Evolutionary conservation across 1,140 invertebrate genomes (phyloP).

Genomic region (Pseudoatta argentina): DNA sequence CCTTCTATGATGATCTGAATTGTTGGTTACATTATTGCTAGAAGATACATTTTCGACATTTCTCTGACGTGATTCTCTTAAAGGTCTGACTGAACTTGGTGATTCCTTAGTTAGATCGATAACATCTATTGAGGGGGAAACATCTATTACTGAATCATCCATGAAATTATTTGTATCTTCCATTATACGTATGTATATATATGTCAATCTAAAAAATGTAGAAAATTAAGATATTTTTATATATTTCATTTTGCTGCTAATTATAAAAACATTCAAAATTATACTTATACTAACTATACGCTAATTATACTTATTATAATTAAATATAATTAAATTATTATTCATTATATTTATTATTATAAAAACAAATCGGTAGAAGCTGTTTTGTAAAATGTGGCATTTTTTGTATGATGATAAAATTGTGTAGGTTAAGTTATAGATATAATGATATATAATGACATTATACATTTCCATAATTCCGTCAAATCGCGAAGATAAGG

Average conservation of each 20-base stretch:
- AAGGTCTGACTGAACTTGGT: constrained; percentile 33
- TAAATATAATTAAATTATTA: no score
- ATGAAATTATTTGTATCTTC: not conserved
- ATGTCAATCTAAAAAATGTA: not conserved
- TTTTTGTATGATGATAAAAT: not conserved
- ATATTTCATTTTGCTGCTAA: not conserved
- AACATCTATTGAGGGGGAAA: constrained; percentile 49
- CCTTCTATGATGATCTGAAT: not conserved
- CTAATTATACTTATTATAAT: not conserved
- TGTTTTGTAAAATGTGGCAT: not conserved
- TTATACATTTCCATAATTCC: no score
- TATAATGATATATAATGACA: no score
- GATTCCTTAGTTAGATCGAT: constrained; percentile 76
- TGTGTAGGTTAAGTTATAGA: not conserved
- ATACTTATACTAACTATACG: no score
- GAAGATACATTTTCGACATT: not conserved
- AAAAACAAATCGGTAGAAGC: not conserved
- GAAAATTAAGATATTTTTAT: not conserved
- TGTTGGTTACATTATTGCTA: not conserved
- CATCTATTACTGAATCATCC: not conserved
- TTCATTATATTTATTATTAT: constrained; percentile 7
- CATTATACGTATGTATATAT: not conserved
- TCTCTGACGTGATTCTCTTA: not conserved
- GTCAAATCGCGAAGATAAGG: no score
- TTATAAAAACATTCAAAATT: not conserved